Evolutionary conservation across 1,140 invertebrate genomes (phyloP), one percentile per base, ranked within the genome.

Genomic region (Lasioglossum albipes): DNA sequence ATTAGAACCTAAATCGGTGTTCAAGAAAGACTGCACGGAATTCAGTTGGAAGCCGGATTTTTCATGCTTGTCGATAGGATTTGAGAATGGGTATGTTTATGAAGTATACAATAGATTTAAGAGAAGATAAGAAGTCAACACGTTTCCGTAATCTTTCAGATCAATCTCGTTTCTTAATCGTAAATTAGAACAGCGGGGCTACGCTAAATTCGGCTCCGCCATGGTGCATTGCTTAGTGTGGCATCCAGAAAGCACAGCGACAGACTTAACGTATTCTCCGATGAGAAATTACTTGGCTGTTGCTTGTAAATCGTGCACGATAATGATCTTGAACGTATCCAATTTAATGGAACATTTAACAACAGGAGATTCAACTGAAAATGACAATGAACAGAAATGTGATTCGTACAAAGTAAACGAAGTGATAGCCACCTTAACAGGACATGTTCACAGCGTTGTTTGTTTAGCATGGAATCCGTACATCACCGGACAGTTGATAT

Each of bases 391-490:
- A 2, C 22, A 65, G n/a, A 59, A 81, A 1, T 31, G n/a, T 36
- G 62, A 79, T 88, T 87, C 31, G 84, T 87, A 54, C 75, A 80
- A 68, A 45, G 77, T 84, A 54, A 84, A 94, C 41, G 92, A 92
- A 81, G 84, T 89, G 13, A 92, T 94, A 84, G 93, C 94, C 27
- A 93, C 90, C 9, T 92, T 97, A 69, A 90, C 86, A 3, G 95
- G 95, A 2, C 96, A 97, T 86, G 90, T 81, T 41, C 90, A 92
- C 0, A 91, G 94, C 59, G 94, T 97, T 22, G 94, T 95, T 1
- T 93, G 94, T 69, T 79, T 97, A 13, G 93, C 93, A 6, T 98
- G 97, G 97, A 97, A 94, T 92, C 96, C 96, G 7, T 96, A 97
- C 88, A 88, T 94, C 13, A 95, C 95, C 75, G 95, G 94, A 10